Evolutionary conservation across 2,113 vertebrate genomes (phyloP).

Genomic region (Myodes glareolus): DNA sequence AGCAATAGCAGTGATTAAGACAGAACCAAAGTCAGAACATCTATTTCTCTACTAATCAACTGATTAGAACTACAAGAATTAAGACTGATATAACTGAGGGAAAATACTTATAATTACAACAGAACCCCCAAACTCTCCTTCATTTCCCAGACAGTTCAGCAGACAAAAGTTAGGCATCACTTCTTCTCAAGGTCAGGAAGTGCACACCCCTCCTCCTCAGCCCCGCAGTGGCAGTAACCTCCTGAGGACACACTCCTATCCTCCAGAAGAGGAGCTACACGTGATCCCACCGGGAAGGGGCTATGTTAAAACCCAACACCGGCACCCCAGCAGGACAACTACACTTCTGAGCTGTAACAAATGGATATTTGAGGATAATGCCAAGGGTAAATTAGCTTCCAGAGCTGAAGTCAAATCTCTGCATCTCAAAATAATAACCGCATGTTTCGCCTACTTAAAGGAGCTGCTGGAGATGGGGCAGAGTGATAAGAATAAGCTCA

Average conservation of each 20-base stretch:
- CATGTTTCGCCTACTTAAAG: background rate
- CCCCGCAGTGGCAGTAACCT: background rate
- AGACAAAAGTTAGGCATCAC: background rate
- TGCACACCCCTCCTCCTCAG: background rate
- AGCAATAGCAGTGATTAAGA: background rate
- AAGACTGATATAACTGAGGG: background rate
- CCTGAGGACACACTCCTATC: too few species aligned
- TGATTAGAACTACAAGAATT: conserved; percentile 17
- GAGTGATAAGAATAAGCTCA: background rate
- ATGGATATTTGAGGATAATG: background rate
- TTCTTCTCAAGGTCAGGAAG: background rate
- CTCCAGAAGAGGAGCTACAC: background rate
- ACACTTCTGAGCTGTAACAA: background rate
- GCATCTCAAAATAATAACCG: background rate
- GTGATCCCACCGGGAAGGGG: background rate
- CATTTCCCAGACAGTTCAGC: background rate
- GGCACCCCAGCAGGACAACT: too few species aligned
- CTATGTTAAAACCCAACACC: background rate
- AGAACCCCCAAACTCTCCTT: background rate
- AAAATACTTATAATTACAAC: background rate
- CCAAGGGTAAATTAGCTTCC: background rate
- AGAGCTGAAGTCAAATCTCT: background rate
- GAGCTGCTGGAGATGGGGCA: background rate
- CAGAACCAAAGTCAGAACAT: background rate
- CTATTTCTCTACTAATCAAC: background rate